A percentile compares a stretch with the other conserved stretches of the same genome.
Evolutionary conservation across 2,797 vertebrate genomes (phyloP).

Genomic region (Arctocebus calabarensis): DNA sequence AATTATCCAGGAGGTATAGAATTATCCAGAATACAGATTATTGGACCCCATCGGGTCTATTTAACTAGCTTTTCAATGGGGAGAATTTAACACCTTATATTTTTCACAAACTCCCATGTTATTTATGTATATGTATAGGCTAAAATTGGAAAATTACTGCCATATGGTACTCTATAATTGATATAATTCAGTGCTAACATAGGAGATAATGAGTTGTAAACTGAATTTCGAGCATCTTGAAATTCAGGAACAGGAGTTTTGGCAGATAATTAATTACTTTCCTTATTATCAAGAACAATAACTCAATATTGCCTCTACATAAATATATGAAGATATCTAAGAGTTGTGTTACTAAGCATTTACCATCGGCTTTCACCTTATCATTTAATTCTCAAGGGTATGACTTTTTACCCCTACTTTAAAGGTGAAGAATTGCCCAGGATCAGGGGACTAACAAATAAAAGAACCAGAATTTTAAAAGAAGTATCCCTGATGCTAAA

Average conservation of each 20-base stretch:
- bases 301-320: not conserved
- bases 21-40: constrained; percentile 2
- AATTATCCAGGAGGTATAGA: not conserved
- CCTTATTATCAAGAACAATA: not conserved
- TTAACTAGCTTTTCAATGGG: not conserved
- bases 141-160: constrained; percentile 29
- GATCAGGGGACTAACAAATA: not conserved
- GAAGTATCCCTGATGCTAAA: not conserved
- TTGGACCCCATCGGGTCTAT: not conserved
- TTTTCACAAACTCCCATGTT: not conserved
- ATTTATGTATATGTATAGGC: not conserved
- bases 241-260: constrained; percentile 26
- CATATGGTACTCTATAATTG: not conserved
- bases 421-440: constrained; percentile 22
- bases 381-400: not conserved
- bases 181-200: not conserved
- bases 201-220: constrained; percentile 11
- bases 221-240: constrained; percentile 36
- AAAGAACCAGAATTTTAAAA: constrained; percentile 15
- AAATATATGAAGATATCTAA: constrained; percentile 12
- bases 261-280: not conserved
- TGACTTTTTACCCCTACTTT: not conserved
- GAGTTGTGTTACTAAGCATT: not conserved
- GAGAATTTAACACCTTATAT: not conserved
- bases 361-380: not conserved